Conservation (phyloP, 1,140 invertebrate species). For the Bombus sibiricus region DNA sequence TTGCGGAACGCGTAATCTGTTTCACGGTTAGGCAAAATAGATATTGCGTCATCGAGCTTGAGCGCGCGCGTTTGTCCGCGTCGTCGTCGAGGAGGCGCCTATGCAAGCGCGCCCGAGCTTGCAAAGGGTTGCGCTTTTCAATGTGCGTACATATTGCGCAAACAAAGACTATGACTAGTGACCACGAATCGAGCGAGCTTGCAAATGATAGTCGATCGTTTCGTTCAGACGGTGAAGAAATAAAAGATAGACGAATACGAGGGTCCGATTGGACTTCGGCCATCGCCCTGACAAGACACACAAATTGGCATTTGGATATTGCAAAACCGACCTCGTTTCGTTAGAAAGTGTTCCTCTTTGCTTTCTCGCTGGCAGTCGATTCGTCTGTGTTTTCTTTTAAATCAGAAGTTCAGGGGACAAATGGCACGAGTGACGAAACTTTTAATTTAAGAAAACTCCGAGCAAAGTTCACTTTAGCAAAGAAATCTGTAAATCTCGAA, state of each 20-base stretch:
- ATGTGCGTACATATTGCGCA: background rate
- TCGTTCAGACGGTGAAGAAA: background rate
- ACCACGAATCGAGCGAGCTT: background rate
- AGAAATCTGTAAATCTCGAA: background rate
- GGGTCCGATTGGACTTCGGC: slow-evolving; percentile 56
- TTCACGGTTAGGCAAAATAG: slow-evolving; percentile 37
- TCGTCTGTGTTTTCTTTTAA: background rate
- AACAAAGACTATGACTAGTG: background rate
- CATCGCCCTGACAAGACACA: slow-evolving; percentile 45
- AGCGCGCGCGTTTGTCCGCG: background rate
- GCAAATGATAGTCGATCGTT: slow-evolving; percentile 14
- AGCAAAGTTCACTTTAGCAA: background rate
- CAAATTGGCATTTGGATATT: slow-evolving; percentile 57
- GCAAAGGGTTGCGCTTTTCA: background rate
- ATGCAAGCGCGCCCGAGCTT: background rate
- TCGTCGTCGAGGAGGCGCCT: background rate
- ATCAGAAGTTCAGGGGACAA: background rate
- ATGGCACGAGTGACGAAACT: background rate
- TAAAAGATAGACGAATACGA: slow-evolving; percentile 21
- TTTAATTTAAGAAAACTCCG: background rate
- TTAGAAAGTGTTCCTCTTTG: slow-evolving; percentile 12
- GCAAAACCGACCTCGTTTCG: slow-evolving; percentile 44
- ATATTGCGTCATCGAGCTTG: slow-evolving; percentile 24
- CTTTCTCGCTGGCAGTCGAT: background rate
- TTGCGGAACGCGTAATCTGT: slow-evolving; percentile 1